A percentile compares a stretch with the other conserved stretches of the same genome.
Evolutionary conservation across 2,888 invertebrate genomes (phyloP).

Genomic region (Pharmacophagus antenor): DNA sequence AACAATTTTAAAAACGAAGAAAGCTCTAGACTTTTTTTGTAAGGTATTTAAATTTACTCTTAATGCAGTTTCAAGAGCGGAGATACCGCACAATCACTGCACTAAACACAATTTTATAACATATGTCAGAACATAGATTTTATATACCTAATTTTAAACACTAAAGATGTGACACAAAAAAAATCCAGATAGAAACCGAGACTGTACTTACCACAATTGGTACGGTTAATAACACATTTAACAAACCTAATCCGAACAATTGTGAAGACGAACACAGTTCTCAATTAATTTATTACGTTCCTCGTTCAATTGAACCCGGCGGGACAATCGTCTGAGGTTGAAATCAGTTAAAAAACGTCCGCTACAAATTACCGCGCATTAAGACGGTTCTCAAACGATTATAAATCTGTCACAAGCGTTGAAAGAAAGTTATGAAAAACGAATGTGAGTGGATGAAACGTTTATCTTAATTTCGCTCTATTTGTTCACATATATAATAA

Average conservation of each 20-base stretch:
- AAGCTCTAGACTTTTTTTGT: too few species aligned
- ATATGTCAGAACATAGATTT: neutral
- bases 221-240: constrained; percentile 14
- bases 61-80: too few species aligned
- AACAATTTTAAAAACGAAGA: too few species aligned
- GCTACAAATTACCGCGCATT: constrained; percentile 3
- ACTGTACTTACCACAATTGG: constrained; percentile 21
- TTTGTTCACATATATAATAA: too few species aligned
- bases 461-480: neutral
- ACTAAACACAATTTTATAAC: too few species aligned
- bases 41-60: too few species aligned
- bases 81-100: too few species aligned
- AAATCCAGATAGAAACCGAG: constrained; percentile 11
- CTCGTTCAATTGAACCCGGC: constrained; percentile 21
- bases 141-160: neutral
- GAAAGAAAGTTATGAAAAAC: neutral
- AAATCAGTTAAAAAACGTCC: constrained; percentile 25
- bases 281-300: constrained; percentile 29
- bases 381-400: neutral
- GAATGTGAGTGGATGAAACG: neutral
- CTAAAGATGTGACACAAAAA: neutral
- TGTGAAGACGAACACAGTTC: constrained; percentile 20
- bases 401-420: constrained; percentile 1
- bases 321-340: constrained; percentile 26
- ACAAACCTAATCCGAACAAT: constrained; percentile 26